Evolutionary conservation across 2,888 invertebrate species (phyloP), one percentile per base, ranked within the genome.

Genomic region (Brachypalpus laphriformis): DNA sequence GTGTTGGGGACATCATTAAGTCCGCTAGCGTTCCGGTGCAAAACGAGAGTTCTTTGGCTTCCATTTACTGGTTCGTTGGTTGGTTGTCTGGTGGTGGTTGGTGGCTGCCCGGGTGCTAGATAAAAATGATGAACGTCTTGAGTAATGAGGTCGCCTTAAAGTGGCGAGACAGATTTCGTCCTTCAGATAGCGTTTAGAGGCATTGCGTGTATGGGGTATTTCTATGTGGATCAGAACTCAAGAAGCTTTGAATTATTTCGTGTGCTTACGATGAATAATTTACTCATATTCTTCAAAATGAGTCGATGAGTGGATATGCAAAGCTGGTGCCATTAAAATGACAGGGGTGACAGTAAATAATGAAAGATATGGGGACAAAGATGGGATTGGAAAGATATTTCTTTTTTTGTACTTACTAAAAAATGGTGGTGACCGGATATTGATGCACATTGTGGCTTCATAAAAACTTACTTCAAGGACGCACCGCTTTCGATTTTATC

Each of bases 121-220:
- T 85, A 85, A 85, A 85, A 85, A 85, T 85, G 80, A 83, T 83
- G 80, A 80, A 83, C 83, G 80, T 80, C 83, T 80, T 83, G 81
- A 85, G 85, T 85, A 85, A 85, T 85, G 85, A 85, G 85, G 85
- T 81, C 85, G 76, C 37, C 85, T 71, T 70, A 71, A 71, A 85
- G 75, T 76, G 85, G 85, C 85, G 85, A 81, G 81, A 80, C 85
- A 81, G 70, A 85, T 85, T 85, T 66, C 71, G 40, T 75, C 80
- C 80, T 75, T 59, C 37, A 49, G 81, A 76, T 85, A 81, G 56
- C 47, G 42, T 65, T 59, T 68, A 65, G 45, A 65, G 66, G 63
- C 11, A 8, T 45, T 54, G 25, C 8, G 59, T 34, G n/a, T 51
- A 25, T 16, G 34, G 49, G 11, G 16, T 16, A 59, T 31, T 11